phyloP scores from a whole-genome alignment of 2,888 invertebrate species.

The Asteroscopus sphinx region DNA sequence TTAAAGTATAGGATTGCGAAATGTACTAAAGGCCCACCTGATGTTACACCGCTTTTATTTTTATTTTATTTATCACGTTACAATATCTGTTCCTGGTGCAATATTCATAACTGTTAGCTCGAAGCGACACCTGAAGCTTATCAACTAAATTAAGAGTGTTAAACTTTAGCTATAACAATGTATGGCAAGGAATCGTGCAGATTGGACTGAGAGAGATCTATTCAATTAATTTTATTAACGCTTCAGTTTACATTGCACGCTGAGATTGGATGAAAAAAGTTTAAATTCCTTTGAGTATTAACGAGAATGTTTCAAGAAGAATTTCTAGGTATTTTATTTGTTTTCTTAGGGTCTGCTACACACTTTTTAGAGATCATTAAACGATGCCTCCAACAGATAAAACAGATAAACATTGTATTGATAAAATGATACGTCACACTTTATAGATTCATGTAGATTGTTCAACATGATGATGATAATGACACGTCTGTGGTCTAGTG shows the following conservation, averaged over 20 bases:
- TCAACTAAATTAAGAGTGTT: constrained; percentile 17
- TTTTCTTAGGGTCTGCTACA: neutral
- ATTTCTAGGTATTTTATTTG: neutral
- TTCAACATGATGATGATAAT: no score
- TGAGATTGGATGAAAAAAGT: constrained; percentile 11
- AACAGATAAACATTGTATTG: no score
- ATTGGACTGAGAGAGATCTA: constrained; percentile 6
- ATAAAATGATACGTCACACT: no score
- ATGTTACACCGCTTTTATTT: no score
- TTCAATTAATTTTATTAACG: constrained; percentile 16
- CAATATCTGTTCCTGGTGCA: neutral
- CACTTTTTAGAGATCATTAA: neutral
- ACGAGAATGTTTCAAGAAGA: neutral
- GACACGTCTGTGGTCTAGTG: no score
- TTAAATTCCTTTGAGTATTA: constrained; percentile 5
- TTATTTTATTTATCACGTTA: no score
- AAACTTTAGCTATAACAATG: neutral
- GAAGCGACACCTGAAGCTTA: neutral
- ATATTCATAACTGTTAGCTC: neutral
- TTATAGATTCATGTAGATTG: no score
- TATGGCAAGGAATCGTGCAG: neutral
- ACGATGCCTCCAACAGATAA: no score
- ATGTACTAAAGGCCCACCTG: no score
- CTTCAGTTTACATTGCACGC: constrained; percentile 11
- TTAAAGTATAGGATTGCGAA: no score